These are phyloP conservation scores for Cassiopea xamachana DNA, from an alignment of 30 jellyfish, hydroid and myxozoan genomes.

Conservation along the genomic window DNA sequence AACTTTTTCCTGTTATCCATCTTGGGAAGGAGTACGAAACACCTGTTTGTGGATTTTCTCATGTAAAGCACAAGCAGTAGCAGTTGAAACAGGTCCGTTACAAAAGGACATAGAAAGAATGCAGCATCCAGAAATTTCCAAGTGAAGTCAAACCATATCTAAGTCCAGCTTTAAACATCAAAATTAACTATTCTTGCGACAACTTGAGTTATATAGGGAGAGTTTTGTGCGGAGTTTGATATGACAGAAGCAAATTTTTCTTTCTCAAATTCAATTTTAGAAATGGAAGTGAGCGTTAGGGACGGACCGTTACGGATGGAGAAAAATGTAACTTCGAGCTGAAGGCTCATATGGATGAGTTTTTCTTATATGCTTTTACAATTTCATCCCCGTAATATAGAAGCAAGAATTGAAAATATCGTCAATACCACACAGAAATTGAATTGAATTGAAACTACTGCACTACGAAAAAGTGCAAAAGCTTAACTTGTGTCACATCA, in stretches of 20 bases:
- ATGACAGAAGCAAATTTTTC: background rate
- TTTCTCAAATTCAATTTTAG: background rate
- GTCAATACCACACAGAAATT: background rate
- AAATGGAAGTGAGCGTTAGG: background rate
- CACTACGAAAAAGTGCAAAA: no score
- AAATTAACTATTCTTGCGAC: background rate
- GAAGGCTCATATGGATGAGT: background rate
- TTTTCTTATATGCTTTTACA: background rate
- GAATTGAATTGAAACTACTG: no score
- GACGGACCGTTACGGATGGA: background rate
- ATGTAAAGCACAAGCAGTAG: background rate
- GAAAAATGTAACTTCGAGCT: background rate
- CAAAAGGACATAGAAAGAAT: background rate
- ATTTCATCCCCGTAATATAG: background rate
- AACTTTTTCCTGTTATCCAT: no score
- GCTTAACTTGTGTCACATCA: no score
- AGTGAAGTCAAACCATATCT: background rate
- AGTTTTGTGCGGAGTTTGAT: background rate
- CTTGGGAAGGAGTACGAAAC: no score
- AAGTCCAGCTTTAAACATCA: background rate
- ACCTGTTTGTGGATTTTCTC: no score
- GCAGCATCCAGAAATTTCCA: background rate
- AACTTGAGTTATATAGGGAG: background rate
- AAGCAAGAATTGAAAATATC: background rate
- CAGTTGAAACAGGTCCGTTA: background rate